phyloP scores from a whole-genome alignment of 1,140 invertebrate genomes.

The Drosophila mojavensis region DNA sequence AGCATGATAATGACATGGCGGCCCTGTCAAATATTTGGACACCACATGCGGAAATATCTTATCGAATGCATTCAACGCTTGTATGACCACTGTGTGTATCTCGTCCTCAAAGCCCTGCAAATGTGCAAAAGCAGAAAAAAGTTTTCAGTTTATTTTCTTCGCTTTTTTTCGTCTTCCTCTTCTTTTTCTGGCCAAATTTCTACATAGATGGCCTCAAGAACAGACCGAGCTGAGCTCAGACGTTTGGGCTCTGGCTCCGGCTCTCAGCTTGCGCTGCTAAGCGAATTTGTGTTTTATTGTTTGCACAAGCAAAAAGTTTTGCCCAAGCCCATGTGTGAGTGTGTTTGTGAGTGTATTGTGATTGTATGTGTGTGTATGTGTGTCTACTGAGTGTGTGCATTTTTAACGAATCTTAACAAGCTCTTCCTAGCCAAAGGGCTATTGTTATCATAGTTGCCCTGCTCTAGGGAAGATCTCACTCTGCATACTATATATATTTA shows the following conservation, averaged over 20 bases:
- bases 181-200: slow-evolving; percentile 53
- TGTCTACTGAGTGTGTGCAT: slow-evolving; percentile 57
- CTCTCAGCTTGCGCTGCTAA: slow-evolving; percentile 55
- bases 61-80: slow-evolving; percentile 83
- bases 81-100: slow-evolving; percentile 84
- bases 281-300: slow-evolving; percentile 83
- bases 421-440: slow-evolving; percentile 71
- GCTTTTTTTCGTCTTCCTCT: neutral
- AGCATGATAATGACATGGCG: slow-evolving; percentile 83
- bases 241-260: slow-evolving; percentile 22
- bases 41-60: slow-evolving; percentile 84
- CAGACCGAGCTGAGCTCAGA: slow-evolving; percentile 48
- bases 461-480: slow-evolving; percentile 54
- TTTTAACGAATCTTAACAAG: slow-evolving; percentile 83
- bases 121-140: slow-evolving; percentile 31
- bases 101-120: slow-evolving; percentile 88
- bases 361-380: slow-evolving; percentile 11
- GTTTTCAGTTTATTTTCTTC: slow-evolving; percentile 1
- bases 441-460: slow-evolving; percentile 76
- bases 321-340: slow-evolving; percentile 39
- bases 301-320: slow-evolving; percentile 79
- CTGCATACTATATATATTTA: slow-evolving; percentile 24
- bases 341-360: slow-evolving; percentile 26
- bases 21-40: slow-evolving; percentile 83
- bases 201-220: slow-evolving; percentile 62